Evolutionary conservation across 2,797 vertebrate genomes (phyloP).

Genomic region (Rhincodon typus): DNA sequence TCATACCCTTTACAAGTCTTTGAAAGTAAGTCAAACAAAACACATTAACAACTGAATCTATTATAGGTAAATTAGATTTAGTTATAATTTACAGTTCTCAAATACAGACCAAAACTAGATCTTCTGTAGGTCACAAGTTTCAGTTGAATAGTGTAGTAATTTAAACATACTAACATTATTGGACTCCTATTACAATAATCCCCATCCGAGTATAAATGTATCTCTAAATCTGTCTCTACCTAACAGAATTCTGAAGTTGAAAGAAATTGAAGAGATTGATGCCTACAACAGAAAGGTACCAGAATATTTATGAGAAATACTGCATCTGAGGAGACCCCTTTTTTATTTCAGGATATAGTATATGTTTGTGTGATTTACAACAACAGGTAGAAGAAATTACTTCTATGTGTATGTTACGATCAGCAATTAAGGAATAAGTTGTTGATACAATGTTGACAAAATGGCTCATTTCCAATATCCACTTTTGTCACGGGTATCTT

Average conservation of each 20-base stretch:
- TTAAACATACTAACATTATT: background rate
- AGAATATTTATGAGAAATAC: background rate
- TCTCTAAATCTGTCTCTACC: background rate
- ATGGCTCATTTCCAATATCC: background rate
- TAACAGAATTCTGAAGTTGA: background rate
- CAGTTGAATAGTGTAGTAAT: background rate
- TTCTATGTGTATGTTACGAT: background rate
- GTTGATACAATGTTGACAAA: background rate
- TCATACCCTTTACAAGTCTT: background rate
- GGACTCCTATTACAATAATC: background rate
- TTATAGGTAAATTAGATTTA: background rate
- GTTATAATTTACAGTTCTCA: background rate
- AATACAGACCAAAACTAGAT: background rate
- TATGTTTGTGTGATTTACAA: background rate
- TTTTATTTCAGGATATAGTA: background rate
- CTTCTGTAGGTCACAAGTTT: background rate
- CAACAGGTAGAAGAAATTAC: background rate
- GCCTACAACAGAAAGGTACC: background rate
- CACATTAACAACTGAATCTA: background rate
- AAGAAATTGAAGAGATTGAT: background rate
- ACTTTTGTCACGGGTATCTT: background rate
- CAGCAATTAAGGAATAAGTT: background rate
- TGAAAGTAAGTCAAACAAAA: background rate
- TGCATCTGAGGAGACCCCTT: background rate
- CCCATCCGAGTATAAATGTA: background rate